These are phyloP conservation scores for Tauraco hartlaubi DNA, from an alignment of 2,797 vertebrate species.

Conservation along the genomic window DNA sequence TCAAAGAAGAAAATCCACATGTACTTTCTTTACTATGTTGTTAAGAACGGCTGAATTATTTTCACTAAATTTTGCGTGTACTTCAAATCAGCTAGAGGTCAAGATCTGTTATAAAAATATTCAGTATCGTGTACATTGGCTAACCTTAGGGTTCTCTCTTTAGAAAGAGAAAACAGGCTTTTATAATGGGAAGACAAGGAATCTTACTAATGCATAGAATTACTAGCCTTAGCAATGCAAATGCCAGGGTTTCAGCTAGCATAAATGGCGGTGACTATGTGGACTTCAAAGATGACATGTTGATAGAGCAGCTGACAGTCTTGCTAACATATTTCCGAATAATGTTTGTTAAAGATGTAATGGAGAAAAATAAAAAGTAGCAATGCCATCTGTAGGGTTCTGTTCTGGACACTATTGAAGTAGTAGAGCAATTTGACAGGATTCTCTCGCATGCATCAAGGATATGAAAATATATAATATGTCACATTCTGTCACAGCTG, in stretches of 20 bases:
- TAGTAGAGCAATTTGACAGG: neutral
- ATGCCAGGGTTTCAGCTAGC: neutral
- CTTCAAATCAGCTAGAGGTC: neutral
- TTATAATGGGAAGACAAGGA: neutral
- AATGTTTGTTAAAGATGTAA: neutral
- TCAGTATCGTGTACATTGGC: neutral
- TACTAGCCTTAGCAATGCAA: neutral
- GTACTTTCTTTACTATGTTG: neutral
- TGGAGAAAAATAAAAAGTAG: neutral
- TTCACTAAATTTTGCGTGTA: neutral
- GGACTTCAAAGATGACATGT: neutral
- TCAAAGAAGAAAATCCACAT: neutral
- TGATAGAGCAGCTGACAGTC: neutral
- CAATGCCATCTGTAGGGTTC: neutral
- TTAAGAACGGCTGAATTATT: neutral
- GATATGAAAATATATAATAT: neutral
- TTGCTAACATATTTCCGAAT: neutral
- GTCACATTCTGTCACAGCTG: neutral
- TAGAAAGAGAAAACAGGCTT: neutral
- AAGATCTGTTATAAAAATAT: neutral
- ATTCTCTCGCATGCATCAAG: fast-evolving
- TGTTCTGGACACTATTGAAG: neutral
- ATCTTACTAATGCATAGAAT: neutral
- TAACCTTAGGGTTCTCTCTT: no score
- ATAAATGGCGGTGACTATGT: neutral